These are phyloP conservation scores for Pachymerium ferrugineum DNA, from an alignment of 2,888 invertebrate species.

Conservation along the genomic window DNA sequence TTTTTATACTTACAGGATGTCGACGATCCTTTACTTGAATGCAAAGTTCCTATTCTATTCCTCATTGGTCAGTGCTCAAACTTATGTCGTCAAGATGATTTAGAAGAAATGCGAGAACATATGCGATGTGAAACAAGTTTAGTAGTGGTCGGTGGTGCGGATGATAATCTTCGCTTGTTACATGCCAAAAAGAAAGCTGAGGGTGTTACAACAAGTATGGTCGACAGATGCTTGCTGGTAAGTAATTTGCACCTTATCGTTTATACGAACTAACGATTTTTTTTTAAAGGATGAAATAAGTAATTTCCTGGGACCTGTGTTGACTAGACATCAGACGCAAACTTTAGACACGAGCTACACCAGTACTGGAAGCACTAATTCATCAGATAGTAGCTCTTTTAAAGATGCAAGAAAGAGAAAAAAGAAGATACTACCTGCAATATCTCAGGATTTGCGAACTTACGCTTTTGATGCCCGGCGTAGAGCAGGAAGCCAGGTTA, in stretches of 20 bases:
- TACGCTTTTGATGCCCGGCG: background rate
- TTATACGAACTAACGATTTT: background rate
- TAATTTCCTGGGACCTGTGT: constrained; percentile 37
- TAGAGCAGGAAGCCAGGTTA: background rate
- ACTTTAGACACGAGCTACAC: constrained; percentile 2
- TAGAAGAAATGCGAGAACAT: constrained; percentile 68
- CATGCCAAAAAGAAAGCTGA: constrained; percentile 65
- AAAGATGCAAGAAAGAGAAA: constrained; percentile 15
- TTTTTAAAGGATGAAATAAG: constrained; percentile 37
- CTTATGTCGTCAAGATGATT: constrained; percentile 60
- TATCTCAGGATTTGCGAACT: constrained; percentile 9
- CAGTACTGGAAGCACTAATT: constrained; percentile 27
- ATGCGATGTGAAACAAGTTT: constrained; percentile 71
- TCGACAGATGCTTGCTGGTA: constrained; percentile 67
- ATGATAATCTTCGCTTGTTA: constrained; percentile 65
- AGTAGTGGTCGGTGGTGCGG: constrained; percentile 71
- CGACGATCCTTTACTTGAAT: constrained; percentile 67
- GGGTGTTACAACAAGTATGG: constrained; percentile 70
- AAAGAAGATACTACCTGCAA: background rate
- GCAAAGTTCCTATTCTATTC: constrained; percentile 68
- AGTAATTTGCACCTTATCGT: background rate
- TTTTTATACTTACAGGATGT: constrained; percentile 50
- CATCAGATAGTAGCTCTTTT: constrained; percentile 27
- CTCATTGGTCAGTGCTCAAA: constrained; percentile 68
- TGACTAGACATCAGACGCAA: constrained; percentile 29